phyloP scores from a whole-genome alignment of 2,797 vertebrate species.

The Halcyon smyrnensis region DNA sequence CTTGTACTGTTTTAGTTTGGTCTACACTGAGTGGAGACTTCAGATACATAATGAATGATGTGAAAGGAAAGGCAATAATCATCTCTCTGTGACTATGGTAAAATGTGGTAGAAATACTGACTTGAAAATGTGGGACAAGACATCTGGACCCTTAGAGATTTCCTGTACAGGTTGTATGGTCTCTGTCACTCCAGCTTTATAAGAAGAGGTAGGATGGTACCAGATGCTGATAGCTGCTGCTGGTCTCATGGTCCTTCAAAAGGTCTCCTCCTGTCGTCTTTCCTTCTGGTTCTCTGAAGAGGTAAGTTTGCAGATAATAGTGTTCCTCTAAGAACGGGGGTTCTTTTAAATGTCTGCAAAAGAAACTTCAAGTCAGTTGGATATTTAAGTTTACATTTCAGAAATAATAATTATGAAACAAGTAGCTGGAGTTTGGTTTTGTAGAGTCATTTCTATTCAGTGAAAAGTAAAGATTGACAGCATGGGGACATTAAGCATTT shows the following conservation, averaged over 20 bases:
- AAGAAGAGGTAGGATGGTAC: not conserved
- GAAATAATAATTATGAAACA: not conserved
- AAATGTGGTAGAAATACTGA: not conserved
- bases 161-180: not conserved
- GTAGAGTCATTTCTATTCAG: not conserved
- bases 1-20: accelerated
- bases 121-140: not conserved
- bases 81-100: not conserved
- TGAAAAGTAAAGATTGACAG: not conserved
- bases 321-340: not conserved
- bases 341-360: not conserved
- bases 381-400: not conserved
- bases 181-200: not conserved
- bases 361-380: not conserved
- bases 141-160: not conserved
- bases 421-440: not conserved
- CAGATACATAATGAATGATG: not conserved
- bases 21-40: not conserved
- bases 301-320: not conserved
- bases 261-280: not conserved
- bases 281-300: not conserved
- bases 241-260: not conserved
- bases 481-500: not conserved
- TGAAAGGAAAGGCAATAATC: not conserved
- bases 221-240: not conserved